phyloP scores from a whole-genome alignment of 2,113 vertebrate species.

The Urocitellus parryii region DNA sequence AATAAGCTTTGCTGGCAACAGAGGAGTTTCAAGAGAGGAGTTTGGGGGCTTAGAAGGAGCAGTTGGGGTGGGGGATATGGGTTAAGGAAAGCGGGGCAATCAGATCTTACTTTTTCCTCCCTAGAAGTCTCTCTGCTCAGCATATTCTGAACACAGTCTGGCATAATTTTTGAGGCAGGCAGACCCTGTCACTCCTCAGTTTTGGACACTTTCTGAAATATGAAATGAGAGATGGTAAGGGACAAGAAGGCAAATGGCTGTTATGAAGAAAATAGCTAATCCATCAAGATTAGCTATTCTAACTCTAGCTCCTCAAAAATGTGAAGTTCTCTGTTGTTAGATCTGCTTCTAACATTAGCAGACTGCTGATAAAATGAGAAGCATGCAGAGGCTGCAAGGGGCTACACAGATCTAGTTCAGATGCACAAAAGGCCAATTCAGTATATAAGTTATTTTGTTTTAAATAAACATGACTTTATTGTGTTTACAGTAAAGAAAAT shows the following conservation, averaged over 20 bases:
- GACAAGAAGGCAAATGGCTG: neutral
- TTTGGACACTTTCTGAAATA: neutral
- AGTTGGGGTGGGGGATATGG: neutral
- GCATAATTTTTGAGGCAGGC: neutral
- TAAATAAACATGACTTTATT: neutral
- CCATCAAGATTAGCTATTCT: neutral
- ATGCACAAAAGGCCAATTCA: slow-evolving; percentile 14
- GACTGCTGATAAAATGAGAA: slow-evolving; percentile 48
- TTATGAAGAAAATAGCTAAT: neutral
- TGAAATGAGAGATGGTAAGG: neutral
- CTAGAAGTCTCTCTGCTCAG: neutral
- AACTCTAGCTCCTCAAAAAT: neutral
- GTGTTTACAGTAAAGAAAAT: slow-evolving; percentile 17
- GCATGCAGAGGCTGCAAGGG: neutral
- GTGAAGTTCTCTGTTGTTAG: neutral
- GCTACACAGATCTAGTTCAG: neutral
- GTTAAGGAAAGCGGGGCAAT: slow-evolving; percentile 3
- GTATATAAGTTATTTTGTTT: neutral
- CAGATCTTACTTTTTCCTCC: neutral
- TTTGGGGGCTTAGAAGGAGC: neutral
- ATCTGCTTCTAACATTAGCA: slow-evolving; percentile 46
- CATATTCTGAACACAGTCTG: neutral
- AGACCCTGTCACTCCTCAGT: neutral
- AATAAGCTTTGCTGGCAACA: slow-evolving; percentile 51
- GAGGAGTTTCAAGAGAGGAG: neutral